A percentile compares a stretch with the other conserved stretches of the same genome.
phyloP scores from a whole-genome alignment of 2,888 invertebrate genomes.

The Cepaea hortensis region DNA sequence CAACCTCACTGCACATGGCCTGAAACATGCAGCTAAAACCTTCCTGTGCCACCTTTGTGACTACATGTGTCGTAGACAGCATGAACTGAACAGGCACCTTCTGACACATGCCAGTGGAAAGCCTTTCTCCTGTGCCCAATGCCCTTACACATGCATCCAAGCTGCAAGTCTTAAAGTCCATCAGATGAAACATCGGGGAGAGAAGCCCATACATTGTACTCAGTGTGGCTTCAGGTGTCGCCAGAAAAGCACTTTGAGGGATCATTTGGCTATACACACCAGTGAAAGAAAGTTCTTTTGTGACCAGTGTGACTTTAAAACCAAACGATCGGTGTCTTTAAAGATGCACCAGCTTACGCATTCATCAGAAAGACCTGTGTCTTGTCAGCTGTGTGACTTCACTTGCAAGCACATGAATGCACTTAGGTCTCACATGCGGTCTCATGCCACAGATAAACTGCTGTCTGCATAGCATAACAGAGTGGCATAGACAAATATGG shows the following conservation, averaged over 20 bases:
- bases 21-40: conserved; percentile 86
- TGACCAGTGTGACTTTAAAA: conserved; percentile 14
- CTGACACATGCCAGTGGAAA: neutral
- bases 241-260: conserved; percentile 32
- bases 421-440: conserved; percentile 22
- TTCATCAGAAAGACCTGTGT: conserved; percentile 17
- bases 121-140: conserved; percentile 81
- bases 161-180: conserved; percentile 87
- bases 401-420: conserved; percentile 32
- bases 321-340: conserved; percentile 12
- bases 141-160: conserved; percentile 85
- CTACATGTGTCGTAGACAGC: conserved; percentile 22
- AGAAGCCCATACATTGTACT: conserved; percentile 16
- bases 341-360: conserved; percentile 33
- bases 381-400: conserved; percentile 28
- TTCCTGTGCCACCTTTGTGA: conserved; percentile 76
- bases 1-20: conserved; percentile 82
- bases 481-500: too few species aligned
- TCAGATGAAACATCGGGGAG: conserved; percentile 76
- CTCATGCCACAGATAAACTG: neutral
- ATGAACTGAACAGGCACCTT: conserved; percentile 27
- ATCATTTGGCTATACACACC: conserved; percentile 23
- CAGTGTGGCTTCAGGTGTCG: conserved; percentile 29
- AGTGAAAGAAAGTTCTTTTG: conserved; percentile 21
- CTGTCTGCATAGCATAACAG: neutral